A percentile compares a stretch with the other conserved stretches of the same genome.
Conservation (phyloP, 2,797 vertebrate species). For the Poeciliopsis infans region DNA sequence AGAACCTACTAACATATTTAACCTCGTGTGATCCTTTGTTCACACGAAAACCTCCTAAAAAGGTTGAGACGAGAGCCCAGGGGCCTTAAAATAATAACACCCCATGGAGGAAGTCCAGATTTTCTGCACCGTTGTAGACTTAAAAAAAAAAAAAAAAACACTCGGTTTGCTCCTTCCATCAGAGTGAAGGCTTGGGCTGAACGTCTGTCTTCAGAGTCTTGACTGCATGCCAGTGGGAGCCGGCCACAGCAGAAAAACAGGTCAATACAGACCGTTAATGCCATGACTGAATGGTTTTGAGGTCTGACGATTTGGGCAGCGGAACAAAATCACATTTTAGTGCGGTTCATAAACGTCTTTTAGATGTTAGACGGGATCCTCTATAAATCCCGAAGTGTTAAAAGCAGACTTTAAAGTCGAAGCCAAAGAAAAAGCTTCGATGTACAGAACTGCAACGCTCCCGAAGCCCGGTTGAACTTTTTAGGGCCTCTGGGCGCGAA, state of each 20-base stretch:
- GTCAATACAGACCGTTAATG: conserved; percentile 79
- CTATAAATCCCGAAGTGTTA: conserved; percentile 79
- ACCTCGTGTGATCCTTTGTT: conserved; percentile 60
- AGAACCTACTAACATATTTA: conserved; percentile 48
- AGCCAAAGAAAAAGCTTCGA: conserved; percentile 55
- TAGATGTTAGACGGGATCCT: conserved; percentile 72
- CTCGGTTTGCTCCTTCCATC: conserved; percentile 58
- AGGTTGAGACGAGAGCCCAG: conserved; percentile 40
- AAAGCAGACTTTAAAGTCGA: conserved; percentile 69
- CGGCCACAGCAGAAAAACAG: conserved; percentile 74
- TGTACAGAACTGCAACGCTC: conserved; percentile 36
- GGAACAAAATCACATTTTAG: conserved; percentile 81
- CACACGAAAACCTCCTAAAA: conserved; percentile 60
- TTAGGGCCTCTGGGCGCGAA: conserved; percentile 26
- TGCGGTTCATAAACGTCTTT: conserved; percentile 80
- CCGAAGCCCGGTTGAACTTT: conserved; percentile 25
- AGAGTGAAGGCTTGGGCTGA: conserved; percentile 66
- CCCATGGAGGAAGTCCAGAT: conserved; percentile 54
- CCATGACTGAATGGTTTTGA: conserved; percentile 78
- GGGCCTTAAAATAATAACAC: conserved; percentile 30
- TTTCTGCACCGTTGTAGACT: conserved; percentile 66
- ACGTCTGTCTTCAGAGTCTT: conserved; percentile 69
- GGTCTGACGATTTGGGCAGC: conserved; percentile 76
- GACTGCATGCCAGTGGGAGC: conserved; percentile 71
- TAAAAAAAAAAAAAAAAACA: conserved; percentile 34